Percentiles rank a stretch among this genome's conserved stretches.
phyloP scores from a whole-genome alignment of 1,140 invertebrate genomes.

The Vanessa atalanta region DNA sequence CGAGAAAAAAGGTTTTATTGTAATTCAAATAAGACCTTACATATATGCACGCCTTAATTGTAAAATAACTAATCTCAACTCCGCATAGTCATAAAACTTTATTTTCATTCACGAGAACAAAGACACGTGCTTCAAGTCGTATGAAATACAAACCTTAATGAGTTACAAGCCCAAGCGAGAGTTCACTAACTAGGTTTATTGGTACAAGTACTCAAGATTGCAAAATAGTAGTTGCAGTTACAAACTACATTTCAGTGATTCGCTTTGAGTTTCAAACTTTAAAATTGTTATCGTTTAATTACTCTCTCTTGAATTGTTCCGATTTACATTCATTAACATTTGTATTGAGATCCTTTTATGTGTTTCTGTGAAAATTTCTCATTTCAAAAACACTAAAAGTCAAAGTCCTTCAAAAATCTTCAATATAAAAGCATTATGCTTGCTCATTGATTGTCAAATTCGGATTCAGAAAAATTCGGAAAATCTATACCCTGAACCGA shows the following conservation, averaged over 20 bases:
- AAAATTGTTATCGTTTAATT: conserved; percentile 27
- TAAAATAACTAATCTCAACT: too few relatives aligned
- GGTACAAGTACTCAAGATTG: conserved; percentile 19
- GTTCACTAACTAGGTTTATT: conserved; percentile 20
- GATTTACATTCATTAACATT: neutral
- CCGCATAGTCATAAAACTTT: too few relatives aligned
- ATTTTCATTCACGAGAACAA: too few relatives aligned
- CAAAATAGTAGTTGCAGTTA: conserved; percentile 9
- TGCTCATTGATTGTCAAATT: too few relatives aligned
- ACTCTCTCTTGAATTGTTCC: conserved; percentile 13
- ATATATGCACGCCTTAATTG: too few relatives aligned
- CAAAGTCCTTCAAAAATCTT: too few relatives aligned
- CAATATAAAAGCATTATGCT: too few relatives aligned
- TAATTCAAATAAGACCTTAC: too few relatives aligned
- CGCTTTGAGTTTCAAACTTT: conserved; percentile 13
- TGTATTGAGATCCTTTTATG: neutral
- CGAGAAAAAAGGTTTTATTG: too few relatives aligned
- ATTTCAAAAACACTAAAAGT: too few relatives aligned
- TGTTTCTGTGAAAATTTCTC: neutral
- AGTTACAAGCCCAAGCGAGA: neutral
- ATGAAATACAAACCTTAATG: neutral
- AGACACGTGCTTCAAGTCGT: neutral
- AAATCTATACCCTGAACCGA: too few relatives aligned
- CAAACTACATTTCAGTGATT: conserved; percentile 20
- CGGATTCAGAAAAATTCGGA: too few relatives aligned